Percentiles rank a stretch among this genome's conserved stretches.
Evolutionary conservation across 2,113 vertebrate species (phyloP).

Genomic region (Macaca fascicularis): T2T-MFA8v1.1 NC_088379.1:9099501-9100000

Average conservation of each 20-base stretch:
- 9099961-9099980: neutral
- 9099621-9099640: neutral
- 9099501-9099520: neutral
- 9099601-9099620: accelerated
- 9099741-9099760: neutral
- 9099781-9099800: neutral
- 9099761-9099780: neutral
- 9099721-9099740: neutral
- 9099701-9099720: neutral
- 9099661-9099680: neutral
- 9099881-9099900: accelerated
- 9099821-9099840: neutral
- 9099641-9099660: accelerated
- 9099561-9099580: accelerated
- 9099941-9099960: accelerated
- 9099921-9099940: too few species aligned
- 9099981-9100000: neutral
- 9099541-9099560: neutral
- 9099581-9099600: too few species aligned
- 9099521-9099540: neutral
- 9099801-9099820: neutral
- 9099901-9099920: accelerated
- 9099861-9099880: neutral
- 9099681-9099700: neutral
- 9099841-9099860: neutral